phyloP scores from a whole-genome alignment of 2,888 invertebrate species.

The Polietes domitor region DNA sequence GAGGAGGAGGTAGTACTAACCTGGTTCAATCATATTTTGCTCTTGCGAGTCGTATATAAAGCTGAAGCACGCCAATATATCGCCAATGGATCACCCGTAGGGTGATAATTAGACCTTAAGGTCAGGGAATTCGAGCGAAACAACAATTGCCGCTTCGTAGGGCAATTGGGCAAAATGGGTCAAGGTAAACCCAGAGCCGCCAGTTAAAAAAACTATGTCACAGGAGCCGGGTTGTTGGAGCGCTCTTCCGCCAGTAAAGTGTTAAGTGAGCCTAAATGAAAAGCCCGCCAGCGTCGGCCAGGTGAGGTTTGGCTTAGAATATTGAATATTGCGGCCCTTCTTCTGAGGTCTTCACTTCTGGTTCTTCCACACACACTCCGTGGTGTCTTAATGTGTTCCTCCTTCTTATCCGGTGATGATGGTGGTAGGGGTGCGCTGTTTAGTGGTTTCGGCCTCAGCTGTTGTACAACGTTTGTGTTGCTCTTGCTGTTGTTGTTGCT shows the following conservation, averaged over 20 bases:
- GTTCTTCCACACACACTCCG: not conserved
- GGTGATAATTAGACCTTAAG: conserved; percentile 8
- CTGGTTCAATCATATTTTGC: conserved; percentile 69
- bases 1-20: conserved; percentile 54
- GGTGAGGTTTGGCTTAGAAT: not conserved
- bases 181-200: not conserved
- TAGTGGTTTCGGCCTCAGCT: conserved; percentile 19
- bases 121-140: not conserved
- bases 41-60: conserved; percentile 47
- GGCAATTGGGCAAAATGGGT: not conserved
- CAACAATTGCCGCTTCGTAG: not conserved
- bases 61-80: conserved; percentile 39
- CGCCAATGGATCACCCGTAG: conserved; percentile 31
- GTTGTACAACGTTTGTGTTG: not conserved
- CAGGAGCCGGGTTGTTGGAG: no score
- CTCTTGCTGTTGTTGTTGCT: conserved; percentile 18
- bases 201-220: not conserved
- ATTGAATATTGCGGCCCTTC: not conserved
- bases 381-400: conserved; percentile 15
- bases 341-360: not conserved
- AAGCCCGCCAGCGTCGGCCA: not conserved
- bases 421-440: not conserved
- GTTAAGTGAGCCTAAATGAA: not conserved
- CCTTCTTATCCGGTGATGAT: not conserved
- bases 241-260: not conserved